A percentile compares a stretch with the other conserved stretches of the same genome.
phyloP scores from a whole-genome alignment of 2,113 vertebrate species.

The Podilymbus podiceps region DNA sequence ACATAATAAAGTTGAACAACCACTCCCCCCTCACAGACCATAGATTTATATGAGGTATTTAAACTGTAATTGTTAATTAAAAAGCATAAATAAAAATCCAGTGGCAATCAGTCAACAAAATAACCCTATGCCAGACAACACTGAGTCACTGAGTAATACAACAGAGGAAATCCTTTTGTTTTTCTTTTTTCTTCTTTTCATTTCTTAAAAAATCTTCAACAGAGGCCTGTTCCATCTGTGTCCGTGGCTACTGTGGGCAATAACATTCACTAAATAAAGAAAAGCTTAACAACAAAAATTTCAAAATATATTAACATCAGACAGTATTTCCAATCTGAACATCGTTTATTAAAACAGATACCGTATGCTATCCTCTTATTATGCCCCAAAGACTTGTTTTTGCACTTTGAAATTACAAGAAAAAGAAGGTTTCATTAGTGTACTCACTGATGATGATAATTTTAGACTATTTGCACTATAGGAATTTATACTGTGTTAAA shows the following conservation, averaged over 20 bases:
- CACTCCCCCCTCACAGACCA: not conserved
- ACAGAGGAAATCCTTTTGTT: not conserved
- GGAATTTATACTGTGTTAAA: slow-evolving; percentile 39
- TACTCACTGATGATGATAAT: slow-evolving; percentile 65
- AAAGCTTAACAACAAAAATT: not conserved
- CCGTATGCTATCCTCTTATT: slow-evolving; percentile 61
- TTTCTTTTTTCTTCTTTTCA: not conserved
- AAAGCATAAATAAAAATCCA: slow-evolving; percentile 60
- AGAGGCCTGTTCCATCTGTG: not conserved
- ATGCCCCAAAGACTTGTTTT: slow-evolving; percentile 73
- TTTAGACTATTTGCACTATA: slow-evolving; percentile 48
- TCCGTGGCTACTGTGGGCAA: not conserved
- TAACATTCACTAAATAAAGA: not conserved
- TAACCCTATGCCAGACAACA: slow-evolving; percentile 46
- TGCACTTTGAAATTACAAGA: slow-evolving; percentile 72
- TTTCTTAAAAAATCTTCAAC: not conserved
- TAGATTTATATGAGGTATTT: slow-evolving; percentile 43
- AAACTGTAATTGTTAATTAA: slow-evolving; percentile 64
- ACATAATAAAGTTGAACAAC: slow-evolving; percentile 22
- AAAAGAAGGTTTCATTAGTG: slow-evolving; percentile 70
- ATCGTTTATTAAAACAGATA: slow-evolving; percentile 46
- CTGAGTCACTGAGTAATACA: not conserved
- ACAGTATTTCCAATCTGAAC: not conserved
- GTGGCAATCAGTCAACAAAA: slow-evolving; percentile 46
- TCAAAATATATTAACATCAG: not conserved